Percentiles rank a stretch among this genome's conserved stretches.
Evolutionary conservation across 2,888 invertebrate genomes (phyloP).

Genomic region (Copidosoma aretas): DNA sequence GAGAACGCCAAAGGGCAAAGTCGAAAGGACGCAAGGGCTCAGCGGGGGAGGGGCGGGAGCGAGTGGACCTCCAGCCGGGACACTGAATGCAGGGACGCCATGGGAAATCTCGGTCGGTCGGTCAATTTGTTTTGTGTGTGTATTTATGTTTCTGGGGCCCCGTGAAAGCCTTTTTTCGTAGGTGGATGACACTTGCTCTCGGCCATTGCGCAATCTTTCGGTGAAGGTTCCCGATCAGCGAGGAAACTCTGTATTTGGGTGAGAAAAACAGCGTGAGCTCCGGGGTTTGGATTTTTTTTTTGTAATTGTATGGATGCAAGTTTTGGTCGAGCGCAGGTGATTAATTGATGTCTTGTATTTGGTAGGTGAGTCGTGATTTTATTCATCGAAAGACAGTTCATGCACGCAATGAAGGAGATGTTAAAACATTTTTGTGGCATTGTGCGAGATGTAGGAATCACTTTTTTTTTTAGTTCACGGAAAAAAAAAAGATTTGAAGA

Average conservation of each 20-base stretch:
- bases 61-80: slow-evolving; percentile 3
- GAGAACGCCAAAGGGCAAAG: neutral
- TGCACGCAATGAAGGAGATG: neutral
- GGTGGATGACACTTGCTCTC: slow-evolving; percentile 17
- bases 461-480: neutral
- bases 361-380: neutral
- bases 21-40: neutral
- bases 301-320: slow-evolving; percentile 1
- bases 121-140: neutral
- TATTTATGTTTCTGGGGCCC: neutral
- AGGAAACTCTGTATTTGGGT: neutral
- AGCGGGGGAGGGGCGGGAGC: slow-evolving; percentile 15
- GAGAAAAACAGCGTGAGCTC: neutral
- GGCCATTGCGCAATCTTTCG: slow-evolving; percentile 5
- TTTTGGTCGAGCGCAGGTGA: too few species aligned
- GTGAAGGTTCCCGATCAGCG: neutral
- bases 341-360: neutral
- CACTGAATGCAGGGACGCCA: slow-evolving; percentile 17
- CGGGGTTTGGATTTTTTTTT: slow-evolving; percentile 29
- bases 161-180: slow-evolving; percentile 7
- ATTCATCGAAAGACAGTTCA: neutral
- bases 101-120: slow-evolving; percentile 19
- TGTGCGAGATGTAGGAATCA: neutral
- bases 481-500: neutral
- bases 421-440: neutral